Evolutionary conservation across 1,140 invertebrate species (phyloP), one percentile per base, ranked within the genome.

Genomic region (Octopus sinensis): DNA sequence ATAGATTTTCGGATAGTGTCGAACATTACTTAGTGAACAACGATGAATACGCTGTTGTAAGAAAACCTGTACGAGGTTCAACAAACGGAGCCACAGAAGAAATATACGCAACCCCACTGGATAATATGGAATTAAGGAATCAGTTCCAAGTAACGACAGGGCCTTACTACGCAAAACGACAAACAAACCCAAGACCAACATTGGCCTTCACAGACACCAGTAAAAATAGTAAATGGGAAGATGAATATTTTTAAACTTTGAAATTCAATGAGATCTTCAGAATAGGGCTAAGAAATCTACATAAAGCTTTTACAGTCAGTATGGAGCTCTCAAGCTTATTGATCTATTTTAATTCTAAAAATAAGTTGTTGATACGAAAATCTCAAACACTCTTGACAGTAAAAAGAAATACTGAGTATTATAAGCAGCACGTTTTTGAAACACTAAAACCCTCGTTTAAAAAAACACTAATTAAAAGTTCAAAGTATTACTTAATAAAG

Each of bases 21-120:
- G 76, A 77, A 53, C 76, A 77, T 51, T 77, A 77, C 76, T n/a
- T 77, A 51, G 76, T 77, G 6, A 77, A 77, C 76, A 53, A 77
- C 76, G 76, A 77, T 53, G 76, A 77, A 53, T 77, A 77, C 76
- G 76, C 76, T 5, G 30, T 77, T 6, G 76, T 77, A 51, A n/a
- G 52, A 7, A 77, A 51, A 53, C 43, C 17, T 6, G 62, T 12
- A n/a, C 12, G n/a, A n/a, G 62, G 62, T n/a, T 12, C 12, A n/a
- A 51, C 43, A 10, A 77, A 73, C 17, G 68, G 76, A 6, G 76
- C 76, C 43, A 43, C 30, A 43, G 76, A 77, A 9, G 76, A 77
- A 9, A 53, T 77, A 17, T 77, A 77, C 76, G 76, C 76, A 13
- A 53, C 76, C 5, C 76, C 76, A 10, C 23, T 52, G 43, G 76